Conservation (phyloP, 2,888 invertebrate genomes). For the Ametastegia equiseti region DNA sequence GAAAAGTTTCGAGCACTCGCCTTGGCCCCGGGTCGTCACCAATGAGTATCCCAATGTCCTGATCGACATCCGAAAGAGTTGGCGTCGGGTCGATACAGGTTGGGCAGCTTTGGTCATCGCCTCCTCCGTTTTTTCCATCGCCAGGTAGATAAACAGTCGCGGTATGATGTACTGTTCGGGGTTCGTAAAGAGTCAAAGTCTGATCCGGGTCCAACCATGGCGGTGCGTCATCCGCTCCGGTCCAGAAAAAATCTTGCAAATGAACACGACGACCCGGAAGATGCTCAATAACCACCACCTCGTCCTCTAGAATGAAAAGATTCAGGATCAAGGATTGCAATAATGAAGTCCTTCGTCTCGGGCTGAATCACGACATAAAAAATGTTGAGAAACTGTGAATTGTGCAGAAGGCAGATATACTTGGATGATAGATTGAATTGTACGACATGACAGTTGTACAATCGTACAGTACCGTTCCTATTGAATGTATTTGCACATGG, state of each 20-base stretch:
- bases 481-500: no score
- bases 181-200: constrained; percentile 69
- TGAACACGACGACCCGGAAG: constrained; percentile 75
- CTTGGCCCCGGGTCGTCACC: constrained; percentile 73
- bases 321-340: background rate
- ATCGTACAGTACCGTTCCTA: no score
- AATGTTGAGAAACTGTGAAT: background rate
- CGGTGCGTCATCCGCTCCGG: constrained; percentile 90
- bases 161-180: constrained; percentile 70
- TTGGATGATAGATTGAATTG: background rate
- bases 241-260: constrained; percentile 93
- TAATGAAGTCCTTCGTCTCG: background rate
- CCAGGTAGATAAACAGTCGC: constrained; percentile 68
- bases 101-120: constrained; percentile 63
- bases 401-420: background rate
- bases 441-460: background rate
- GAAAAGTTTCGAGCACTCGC: constrained; percentile 53
- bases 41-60: constrained; percentile 69
- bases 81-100: constrained; percentile 71
- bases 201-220: constrained; percentile 79
- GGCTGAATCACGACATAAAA: background rate
- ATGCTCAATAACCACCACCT: constrained; percentile 72
- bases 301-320: constrained; percentile 66
- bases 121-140: constrained; percentile 55
- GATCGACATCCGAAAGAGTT: constrained; percentile 65